Percentiles rank a stretch among this genome's conserved stretches.
phyloP scores from a whole-genome alignment of 2,888 invertebrate genomes.

The Sericinus montela region DNA sequence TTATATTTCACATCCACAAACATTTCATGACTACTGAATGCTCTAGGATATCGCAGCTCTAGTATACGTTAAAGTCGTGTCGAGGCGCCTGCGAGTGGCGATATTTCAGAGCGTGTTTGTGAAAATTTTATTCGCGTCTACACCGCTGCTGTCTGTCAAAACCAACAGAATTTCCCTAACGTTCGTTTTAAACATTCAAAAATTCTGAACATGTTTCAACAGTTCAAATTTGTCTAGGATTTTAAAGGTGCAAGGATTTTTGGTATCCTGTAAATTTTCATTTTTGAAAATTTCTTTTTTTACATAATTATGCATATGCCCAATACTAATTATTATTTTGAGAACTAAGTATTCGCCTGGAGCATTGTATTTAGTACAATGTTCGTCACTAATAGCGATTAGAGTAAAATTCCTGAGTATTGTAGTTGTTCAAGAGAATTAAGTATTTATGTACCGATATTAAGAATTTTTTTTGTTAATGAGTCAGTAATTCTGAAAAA shows the following conservation, averaged over 20 bases:
- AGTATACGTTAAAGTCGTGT: slow-evolving; percentile 35
- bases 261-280: neutral
- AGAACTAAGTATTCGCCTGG: no score
- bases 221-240: neutral
- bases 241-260: neutral
- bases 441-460: no score
- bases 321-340: no score
- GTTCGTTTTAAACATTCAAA: slow-evolving; percentile 37
- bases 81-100: slow-evolving; percentile 64
- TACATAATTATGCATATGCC: no score
- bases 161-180: slow-evolving; percentile 36
- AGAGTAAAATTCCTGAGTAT: no score
- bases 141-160: slow-evolving; percentile 51
- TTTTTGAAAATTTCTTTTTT: no score
- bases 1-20: slow-evolving; percentile 28
- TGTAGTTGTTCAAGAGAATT: no score
- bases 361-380: no score
- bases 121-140: slow-evolving; percentile 63
- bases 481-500: no score
- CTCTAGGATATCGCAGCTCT: slow-evolving; percentile 32
- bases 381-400: no score
- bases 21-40: slow-evolving; percentile 27
- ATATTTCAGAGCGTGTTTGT: slow-evolving; percentile 52
- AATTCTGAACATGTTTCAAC: slow-evolving; percentile 22
- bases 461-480: no score